A percentile compares a stretch with the other conserved stretches of the same genome.
These are phyloP conservation scores for Eurytemora carolleeae DNA, from an alignment of 1,140 invertebrate species.

Conservation along the genomic window DNA sequence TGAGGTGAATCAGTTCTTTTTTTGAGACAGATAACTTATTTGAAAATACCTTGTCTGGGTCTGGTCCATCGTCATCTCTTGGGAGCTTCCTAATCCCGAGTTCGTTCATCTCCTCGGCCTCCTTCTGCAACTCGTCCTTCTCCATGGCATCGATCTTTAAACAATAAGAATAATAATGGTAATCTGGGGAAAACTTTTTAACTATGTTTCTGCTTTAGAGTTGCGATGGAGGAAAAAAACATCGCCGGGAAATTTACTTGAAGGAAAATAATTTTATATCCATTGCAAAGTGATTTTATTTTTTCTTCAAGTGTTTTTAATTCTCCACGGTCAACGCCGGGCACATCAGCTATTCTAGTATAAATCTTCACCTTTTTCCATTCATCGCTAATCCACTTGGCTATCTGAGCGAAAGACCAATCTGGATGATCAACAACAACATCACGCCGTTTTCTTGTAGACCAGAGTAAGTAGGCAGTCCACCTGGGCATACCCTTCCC, in stretches of 20 bases:
- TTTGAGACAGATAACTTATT: too few relatives aligned
- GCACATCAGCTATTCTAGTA: too few relatives aligned
- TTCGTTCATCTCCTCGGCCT: conserved; percentile 8
- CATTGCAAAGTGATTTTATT: too few relatives aligned
- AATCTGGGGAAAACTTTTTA: too few relatives aligned
- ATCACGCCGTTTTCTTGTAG: conserved; percentile 6
- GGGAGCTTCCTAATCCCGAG: conserved; percentile 5
- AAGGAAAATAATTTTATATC: too few relatives aligned
- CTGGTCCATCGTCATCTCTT: background rate
- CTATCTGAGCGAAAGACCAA: conserved; percentile 2
- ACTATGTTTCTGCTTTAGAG: too few relatives aligned
- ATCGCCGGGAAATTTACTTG: too few relatives aligned
- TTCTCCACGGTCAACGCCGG: too few relatives aligned
- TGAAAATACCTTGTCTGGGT: background rate
- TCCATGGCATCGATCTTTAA: background rate
- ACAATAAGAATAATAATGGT: too few relatives aligned
- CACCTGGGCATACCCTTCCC: conserved; percentile 9
- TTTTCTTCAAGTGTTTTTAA: too few relatives aligned
- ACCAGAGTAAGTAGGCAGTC: conserved; percentile 12
- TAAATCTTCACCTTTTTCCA: conserved; percentile 15
- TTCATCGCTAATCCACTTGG: background rate
- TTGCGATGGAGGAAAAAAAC: too few relatives aligned
- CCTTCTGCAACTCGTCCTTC: conserved; percentile 5
- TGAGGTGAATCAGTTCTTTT: too few relatives aligned
- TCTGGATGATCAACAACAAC: background rate